Conservation (phyloP, 64 coral and sea anemone genomes). For the Catalaphyllia jardinei region DNA sequence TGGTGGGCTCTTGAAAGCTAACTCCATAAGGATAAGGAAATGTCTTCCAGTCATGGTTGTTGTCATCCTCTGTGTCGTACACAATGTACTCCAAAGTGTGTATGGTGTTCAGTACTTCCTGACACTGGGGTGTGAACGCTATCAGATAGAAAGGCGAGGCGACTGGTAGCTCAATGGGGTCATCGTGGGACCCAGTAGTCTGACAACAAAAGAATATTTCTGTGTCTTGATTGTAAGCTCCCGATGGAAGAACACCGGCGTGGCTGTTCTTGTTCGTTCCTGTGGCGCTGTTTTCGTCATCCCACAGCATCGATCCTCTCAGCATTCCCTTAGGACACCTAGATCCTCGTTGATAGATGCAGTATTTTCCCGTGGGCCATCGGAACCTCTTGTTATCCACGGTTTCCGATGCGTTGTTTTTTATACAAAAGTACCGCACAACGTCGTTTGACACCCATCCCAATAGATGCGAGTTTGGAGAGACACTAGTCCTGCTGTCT, state of each 20-base stretch:
- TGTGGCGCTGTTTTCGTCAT: slow-evolving; percentile 30
- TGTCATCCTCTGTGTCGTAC: slow-evolving; percentile 33
- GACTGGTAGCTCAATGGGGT: slow-evolving; percentile 48
- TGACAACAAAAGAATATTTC: slow-evolving; percentile 73
- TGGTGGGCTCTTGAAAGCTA: neutral
- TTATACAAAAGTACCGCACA: slow-evolving; percentile 68
- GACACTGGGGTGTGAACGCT: slow-evolving; percentile 48
- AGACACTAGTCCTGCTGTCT: neutral
- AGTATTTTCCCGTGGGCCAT: slow-evolving; percentile 74
- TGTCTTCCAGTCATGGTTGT: neutral
- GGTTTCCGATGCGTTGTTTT: slow-evolving; percentile 5
- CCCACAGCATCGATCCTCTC: slow-evolving; percentile 60
- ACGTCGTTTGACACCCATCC: slow-evolving; percentile 33
- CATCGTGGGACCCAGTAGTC: neutral
- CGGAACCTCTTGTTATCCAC: neutral
- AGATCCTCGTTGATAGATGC: slow-evolving; percentile 64
- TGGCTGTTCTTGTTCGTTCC: slow-evolving; percentile 69
- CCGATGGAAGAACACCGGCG: slow-evolving; percentile 71
- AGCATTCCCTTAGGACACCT: slow-evolving; percentile 50
- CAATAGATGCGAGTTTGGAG: slow-evolving; percentile 11
- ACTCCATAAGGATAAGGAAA: neutral
- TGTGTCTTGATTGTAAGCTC: slow-evolving; percentile 63
- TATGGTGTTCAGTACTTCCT: slow-evolving; percentile 48
- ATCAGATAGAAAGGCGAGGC: slow-evolving; percentile 66
- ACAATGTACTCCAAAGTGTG: slow-evolving; percentile 54